A percentile compares a stretch with the other conserved stretches of the same genome.
These are phyloP conservation scores for Otolemur crassicaudatus DNA, from an alignment of 2,797 vertebrate genomes.

Conservation along the genomic window DNA sequence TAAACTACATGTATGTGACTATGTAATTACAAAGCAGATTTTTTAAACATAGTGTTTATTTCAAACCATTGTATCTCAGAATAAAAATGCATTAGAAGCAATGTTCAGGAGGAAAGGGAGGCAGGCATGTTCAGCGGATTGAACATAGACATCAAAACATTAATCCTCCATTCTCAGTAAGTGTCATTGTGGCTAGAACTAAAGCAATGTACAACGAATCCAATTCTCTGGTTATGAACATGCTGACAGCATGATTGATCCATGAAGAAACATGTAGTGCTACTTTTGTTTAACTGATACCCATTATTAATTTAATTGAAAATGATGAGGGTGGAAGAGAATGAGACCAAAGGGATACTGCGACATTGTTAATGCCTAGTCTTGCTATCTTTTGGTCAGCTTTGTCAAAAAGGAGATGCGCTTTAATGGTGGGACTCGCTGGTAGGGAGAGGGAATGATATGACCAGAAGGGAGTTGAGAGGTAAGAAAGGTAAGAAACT, in stretches of 20 bases:
- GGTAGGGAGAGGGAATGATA: neutral
- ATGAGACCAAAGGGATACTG: neutral
- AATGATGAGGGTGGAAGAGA: neutral
- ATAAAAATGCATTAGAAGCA: conserved; percentile 74
- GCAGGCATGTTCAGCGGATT: neutral
- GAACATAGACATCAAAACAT: conserved; percentile 39
- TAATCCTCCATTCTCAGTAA: conserved; percentile 21
- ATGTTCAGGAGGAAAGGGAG: conserved; percentile 8
- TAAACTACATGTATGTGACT: conserved; percentile 83
- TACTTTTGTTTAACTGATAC: neutral
- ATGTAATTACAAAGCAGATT: conserved; percentile 85
- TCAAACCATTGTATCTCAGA: conserved; percentile 74
- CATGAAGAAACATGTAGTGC: neutral
- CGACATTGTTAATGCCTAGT: neutral
- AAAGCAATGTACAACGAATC: neutral
- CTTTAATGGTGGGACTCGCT: neutral
- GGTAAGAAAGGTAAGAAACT: neutral
- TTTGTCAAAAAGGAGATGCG: neutral
- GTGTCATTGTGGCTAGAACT: neutral
- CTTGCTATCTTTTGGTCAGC: neutral
- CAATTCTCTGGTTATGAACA: neutral
- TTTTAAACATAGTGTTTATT: conserved; percentile 81
- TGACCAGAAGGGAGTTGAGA: neutral
- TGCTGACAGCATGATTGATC: neutral
- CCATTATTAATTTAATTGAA: conserved; percentile 30